These are phyloP conservation scores for Drosophila limbata DNA, from an alignment of 2,888 invertebrate genomes.

Conservation along the genomic window DNA sequence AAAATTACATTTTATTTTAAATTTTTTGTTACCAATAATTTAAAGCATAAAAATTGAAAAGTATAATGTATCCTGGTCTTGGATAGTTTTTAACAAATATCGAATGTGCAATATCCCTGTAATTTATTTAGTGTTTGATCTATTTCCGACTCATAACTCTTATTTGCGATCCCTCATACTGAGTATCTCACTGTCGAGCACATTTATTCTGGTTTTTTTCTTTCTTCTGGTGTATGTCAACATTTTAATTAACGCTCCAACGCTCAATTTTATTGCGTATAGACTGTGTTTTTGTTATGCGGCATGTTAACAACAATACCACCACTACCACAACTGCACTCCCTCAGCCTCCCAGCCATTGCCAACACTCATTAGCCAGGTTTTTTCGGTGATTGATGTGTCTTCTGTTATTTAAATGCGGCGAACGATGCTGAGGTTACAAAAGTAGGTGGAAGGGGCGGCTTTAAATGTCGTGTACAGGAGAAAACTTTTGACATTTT, in stretches of 20 bases:
- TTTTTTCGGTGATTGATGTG: constrained; percentile 65
- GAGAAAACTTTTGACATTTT: constrained; percentile 66
- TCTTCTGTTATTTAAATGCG: constrained; percentile 62
- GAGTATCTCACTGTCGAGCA: background rate
- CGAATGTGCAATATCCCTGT: no score
- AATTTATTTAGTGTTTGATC: no score
- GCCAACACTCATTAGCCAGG: constrained; percentile 70
- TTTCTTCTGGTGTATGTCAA: constrained; percentile 48
- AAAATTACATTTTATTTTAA: no score
- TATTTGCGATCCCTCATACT: background rate
- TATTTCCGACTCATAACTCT: no score
- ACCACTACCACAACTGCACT: background rate
- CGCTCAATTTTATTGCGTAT: constrained; percentile 60
- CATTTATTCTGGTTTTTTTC: background rate
- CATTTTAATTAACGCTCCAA: constrained; percentile 70
- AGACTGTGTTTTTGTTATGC: constrained; percentile 45
- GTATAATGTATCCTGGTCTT: no score
- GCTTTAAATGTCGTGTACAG: constrained; percentile 66
- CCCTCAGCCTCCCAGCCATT: constrained; percentile 38
- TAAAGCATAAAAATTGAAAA: no score
- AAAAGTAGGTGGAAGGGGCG: background rate
- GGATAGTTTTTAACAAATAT: no score
- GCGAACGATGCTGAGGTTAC: background rate
- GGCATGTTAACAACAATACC: constrained; percentile 52
- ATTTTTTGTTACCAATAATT: no score